phyloP scores from a whole-genome alignment of 1,140 invertebrate species.

The Drosophila bocqueti region DNA sequence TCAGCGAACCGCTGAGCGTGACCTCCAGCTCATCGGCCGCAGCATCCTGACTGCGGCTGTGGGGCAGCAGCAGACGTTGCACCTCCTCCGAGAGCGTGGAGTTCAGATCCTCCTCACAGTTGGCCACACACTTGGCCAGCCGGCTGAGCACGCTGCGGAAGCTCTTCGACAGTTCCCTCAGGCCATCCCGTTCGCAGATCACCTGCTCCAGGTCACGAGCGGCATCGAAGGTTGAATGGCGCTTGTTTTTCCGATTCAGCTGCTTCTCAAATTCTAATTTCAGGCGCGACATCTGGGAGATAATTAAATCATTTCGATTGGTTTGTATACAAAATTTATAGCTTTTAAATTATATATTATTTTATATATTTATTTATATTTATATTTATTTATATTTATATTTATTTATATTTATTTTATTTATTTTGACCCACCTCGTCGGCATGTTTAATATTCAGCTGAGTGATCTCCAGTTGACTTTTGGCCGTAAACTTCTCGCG shows the following conservation, averaged over 20 bases:
- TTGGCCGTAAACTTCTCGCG: conserved; percentile 89
- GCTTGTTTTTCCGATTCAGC: conserved; percentile 85
- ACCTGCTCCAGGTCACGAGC: conserved; percentile 86
- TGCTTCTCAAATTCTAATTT: conserved; percentile 84
- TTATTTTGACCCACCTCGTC: conserved; percentile 86
- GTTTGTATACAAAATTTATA: neutral
- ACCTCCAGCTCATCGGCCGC: conserved; percentile 58
- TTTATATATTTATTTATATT: too few species aligned
- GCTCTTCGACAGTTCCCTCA: conserved; percentile 77
- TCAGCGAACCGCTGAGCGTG: conserved; percentile 61
- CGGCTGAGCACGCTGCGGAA: conserved; percentile 87
- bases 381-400: too few species aligned
- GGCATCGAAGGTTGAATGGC: conserved; percentile 87
- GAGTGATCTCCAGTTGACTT: conserved; percentile 86
- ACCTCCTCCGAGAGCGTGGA: conserved; percentile 89
- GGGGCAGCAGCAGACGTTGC: conserved; percentile 66
- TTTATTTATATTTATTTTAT: too few species aligned
- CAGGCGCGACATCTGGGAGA: conserved; percentile 85
- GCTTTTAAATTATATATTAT: too few species aligned
- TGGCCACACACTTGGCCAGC: conserved; percentile 89
- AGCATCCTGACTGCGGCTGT: conserved; percentile 67
- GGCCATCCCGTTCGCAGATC: conserved; percentile 86
- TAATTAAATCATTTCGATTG: neutral
- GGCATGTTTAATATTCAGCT: conserved; percentile 87
- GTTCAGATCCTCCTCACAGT: conserved; percentile 92